phyloP scores from a whole-genome alignment of 2,113 vertebrate species.

The Sturnira hondurensis region DNA sequence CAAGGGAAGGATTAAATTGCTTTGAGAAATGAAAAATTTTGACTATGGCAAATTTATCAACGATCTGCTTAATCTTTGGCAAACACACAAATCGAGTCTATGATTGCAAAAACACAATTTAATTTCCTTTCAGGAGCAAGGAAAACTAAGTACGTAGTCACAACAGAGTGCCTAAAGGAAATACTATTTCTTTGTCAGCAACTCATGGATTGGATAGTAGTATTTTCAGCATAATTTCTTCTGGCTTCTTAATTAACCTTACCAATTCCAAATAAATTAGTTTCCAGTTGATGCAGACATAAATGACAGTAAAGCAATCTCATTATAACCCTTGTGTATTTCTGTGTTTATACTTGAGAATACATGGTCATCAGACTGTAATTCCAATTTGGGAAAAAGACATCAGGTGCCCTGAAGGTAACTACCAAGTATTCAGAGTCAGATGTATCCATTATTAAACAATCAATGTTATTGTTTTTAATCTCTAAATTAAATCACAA shows the following conservation, averaged over 20 bases:
- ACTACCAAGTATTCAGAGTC: neutral
- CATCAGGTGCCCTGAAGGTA: neutral
- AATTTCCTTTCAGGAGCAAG: neutral
- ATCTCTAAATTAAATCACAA: neutral
- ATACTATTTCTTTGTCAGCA: neutral
- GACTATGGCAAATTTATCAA: neutral
- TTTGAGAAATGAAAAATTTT: neutral
- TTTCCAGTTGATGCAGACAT: neutral
- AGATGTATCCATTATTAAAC: conserved; percentile 20
- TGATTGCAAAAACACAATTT: neutral
- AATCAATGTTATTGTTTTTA: neutral
- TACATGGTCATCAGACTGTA: neutral
- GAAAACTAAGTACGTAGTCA: neutral
- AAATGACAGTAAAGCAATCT: neutral
- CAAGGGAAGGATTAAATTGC: neutral
- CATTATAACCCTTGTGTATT: neutral
- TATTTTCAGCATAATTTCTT: neutral
- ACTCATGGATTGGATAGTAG: neutral
- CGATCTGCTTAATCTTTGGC: neutral
- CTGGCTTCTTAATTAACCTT: conserved; percentile 10
- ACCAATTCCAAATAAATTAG: neutral
- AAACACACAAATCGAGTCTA: neutral
- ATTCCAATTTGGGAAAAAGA: conserved; percentile 42
- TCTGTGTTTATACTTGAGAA: conserved; percentile 26
- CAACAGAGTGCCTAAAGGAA: neutral